Conservation (phyloP, 2,888 invertebrate species). For the Tetranychus truncatus region DNA sequence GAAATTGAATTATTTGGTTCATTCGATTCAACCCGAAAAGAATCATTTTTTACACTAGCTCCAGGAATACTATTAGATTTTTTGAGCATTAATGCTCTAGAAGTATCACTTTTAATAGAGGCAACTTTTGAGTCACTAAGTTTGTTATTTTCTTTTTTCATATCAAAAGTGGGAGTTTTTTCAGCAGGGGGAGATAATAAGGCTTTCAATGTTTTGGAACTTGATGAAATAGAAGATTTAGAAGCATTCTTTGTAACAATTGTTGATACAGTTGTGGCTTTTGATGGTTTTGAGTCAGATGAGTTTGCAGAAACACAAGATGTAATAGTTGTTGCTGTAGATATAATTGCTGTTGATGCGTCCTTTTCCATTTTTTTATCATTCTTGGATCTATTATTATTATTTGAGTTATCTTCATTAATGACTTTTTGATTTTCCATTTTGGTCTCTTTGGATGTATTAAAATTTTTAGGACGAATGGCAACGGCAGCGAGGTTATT, state of each 20-base stretch:
- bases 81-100: background rate
- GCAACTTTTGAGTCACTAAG: constrained; percentile 8
- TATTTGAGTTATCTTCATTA: background rate
- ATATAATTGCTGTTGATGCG: background rate
- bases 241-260: constrained; percentile 4
- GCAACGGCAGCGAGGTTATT: background rate
- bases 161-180: constrained; percentile 5
- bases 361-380: background rate
- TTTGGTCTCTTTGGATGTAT: background rate
- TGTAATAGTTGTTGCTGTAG: background rate
- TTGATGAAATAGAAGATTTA: constrained; percentile 10
- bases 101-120: constrained; percentile 6
- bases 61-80: constrained; percentile 11
- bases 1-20: background rate
- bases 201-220: constrained; percentile 12
- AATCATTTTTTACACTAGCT: background rate
- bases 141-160: constrained; percentile 8
- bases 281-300: background rate
- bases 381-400: background rate
- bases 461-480: background rate
- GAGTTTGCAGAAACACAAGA: constrained; percentile 5
- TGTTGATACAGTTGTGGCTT: constrained; percentile 8
- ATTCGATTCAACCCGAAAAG: background rate
- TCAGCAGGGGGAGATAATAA: constrained; percentile 8
- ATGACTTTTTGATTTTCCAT: constrained; percentile 1